Evolutionary conservation across 2,797 vertebrate species (phyloP).

Genomic region (Lithobates sylvaticus): DNA sequence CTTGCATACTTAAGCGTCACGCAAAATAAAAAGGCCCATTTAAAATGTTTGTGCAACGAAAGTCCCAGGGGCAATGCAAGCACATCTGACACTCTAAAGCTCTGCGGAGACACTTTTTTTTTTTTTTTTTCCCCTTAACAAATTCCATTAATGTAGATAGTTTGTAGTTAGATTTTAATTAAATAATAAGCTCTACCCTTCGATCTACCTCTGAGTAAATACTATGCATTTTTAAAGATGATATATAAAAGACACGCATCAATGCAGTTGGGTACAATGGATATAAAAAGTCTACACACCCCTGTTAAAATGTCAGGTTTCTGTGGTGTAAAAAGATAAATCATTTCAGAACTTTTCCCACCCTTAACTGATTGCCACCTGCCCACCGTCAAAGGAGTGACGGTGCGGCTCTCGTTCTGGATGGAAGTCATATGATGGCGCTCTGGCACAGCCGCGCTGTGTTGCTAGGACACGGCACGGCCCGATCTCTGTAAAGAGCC

Average conservation of each 20-base stretch:
- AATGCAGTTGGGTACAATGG: neutral
- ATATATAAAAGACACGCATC: neutral
- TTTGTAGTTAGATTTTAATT: conserved; percentile 5
- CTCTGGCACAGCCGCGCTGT: too few relatives aligned
- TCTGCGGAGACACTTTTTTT: conserved; percentile 3
- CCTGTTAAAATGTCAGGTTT: too few relatives aligned
- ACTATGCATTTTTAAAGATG: neutral
- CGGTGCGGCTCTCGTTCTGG: too few relatives aligned
- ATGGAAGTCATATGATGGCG: too few relatives aligned
- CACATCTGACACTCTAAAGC: conserved; percentile 34
- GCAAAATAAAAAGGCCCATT: conserved; percentile 58
- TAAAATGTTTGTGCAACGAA: conserved; percentile 25
- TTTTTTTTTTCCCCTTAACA: neutral
- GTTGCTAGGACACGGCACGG: too few relatives aligned
- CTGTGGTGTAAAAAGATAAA: too few relatives aligned
- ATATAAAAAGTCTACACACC: too few relatives aligned
- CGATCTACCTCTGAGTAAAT: neutral
- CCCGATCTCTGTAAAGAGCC: too few relatives aligned
- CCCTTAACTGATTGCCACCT: too few relatives aligned
- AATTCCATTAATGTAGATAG: conserved; percentile 22
- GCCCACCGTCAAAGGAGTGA: too few relatives aligned
- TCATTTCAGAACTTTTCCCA: too few relatives aligned
- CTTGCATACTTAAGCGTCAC: conserved; percentile 60
- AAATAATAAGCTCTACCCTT: conserved; percentile 11
- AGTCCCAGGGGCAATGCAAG: conserved; percentile 17